Percentiles rank a stretch among this genome's conserved stretches.
Evolutionary conservation across 2,113 vertebrate genomes (phyloP).

Genomic region (Echinops telfairi): DNA sequence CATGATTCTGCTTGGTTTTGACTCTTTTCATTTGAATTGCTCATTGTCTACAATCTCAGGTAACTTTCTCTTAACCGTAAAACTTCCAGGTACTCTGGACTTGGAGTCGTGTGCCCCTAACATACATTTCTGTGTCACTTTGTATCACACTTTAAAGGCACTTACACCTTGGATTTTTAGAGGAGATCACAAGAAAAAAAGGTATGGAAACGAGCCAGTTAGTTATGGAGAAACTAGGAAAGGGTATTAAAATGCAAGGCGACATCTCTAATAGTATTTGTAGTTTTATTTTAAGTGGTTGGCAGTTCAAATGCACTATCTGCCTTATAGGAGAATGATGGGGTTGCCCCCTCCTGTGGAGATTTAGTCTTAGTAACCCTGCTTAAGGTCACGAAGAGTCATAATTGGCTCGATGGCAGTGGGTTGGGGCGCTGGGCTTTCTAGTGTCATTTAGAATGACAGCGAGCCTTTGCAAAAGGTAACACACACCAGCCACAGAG

Average conservation of each 20-base stretch:
- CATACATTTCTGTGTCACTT: neutral
- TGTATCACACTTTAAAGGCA: neutral
- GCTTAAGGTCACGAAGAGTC: no score
- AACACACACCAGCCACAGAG: neutral
- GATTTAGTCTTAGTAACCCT: no score
- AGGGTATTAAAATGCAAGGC: slow-evolving; percentile 1
- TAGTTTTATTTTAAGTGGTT: neutral
- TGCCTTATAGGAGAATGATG: no score
- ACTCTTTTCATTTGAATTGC: neutral
- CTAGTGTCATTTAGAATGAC: no score
- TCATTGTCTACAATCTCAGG: neutral
- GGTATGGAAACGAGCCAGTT: neutral
- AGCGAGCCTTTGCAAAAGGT: neutral
- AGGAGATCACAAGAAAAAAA: neutral
- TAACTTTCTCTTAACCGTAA: neutral
- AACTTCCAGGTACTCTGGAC: neutral
- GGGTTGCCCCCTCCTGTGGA: no score
- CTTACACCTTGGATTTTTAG: neutral
- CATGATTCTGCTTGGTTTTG: neutral
- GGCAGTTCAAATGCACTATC: no score
- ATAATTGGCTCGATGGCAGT: no score
- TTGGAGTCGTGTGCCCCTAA: neutral
- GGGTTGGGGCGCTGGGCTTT: no score
- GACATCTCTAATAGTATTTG: slow-evolving; percentile 30
- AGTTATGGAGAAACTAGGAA: slow-evolving; percentile 4